Evolutionary conservation across 1,140 invertebrate genomes (phyloP).

Genomic region (Propsilocerus akamusi): DNA sequence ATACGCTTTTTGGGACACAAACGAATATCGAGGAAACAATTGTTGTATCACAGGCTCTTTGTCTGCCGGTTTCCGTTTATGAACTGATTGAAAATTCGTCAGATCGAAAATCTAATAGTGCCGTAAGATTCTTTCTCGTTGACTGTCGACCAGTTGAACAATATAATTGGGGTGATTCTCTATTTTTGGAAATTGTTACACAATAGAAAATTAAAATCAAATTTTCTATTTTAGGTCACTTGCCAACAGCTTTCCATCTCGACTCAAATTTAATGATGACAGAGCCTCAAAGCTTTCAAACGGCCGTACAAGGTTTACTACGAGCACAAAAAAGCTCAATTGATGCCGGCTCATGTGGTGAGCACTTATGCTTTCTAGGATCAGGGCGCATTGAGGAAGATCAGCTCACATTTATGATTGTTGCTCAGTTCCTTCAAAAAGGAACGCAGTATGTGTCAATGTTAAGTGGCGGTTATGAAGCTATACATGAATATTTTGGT

Average conservation of each 20-base stretch:
- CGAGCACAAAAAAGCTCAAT: constrained; percentile 79
- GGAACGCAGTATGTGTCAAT: constrained; percentile 84
- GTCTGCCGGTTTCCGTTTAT: constrained; percentile 79
- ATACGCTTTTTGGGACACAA: constrained; percentile 26
- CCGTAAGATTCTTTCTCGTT: constrained; percentile 84
- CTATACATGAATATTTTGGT: constrained; percentile 69
- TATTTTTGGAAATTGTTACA: no score
- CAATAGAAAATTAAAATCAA: no score
- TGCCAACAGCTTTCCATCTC: constrained; percentile 93
- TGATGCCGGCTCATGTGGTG: constrained; percentile 75
- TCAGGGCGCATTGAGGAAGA: constrained; percentile 91
- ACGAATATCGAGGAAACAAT: constrained; percentile 20
- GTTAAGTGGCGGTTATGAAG: constrained; percentile 80
- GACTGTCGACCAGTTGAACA: constrained; percentile 93
- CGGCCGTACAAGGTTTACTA: constrained; percentile 83
- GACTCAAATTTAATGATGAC: constrained; percentile 95
- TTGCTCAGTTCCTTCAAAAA: constrained; percentile 90
- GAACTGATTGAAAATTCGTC: constrained; percentile 67
- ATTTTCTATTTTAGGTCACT: no score
- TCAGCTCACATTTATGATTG: constrained; percentile 94
- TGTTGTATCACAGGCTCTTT: constrained; percentile 69
- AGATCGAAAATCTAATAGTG: constrained; percentile 30
- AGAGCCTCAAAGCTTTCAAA: constrained; percentile 84
- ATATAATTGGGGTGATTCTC: constrained; percentile 91
- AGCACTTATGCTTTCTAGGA: constrained; percentile 94